phyloP scores from a whole-genome alignment of 2,888 invertebrate genomes.

The Plusia festucae region DNA sequence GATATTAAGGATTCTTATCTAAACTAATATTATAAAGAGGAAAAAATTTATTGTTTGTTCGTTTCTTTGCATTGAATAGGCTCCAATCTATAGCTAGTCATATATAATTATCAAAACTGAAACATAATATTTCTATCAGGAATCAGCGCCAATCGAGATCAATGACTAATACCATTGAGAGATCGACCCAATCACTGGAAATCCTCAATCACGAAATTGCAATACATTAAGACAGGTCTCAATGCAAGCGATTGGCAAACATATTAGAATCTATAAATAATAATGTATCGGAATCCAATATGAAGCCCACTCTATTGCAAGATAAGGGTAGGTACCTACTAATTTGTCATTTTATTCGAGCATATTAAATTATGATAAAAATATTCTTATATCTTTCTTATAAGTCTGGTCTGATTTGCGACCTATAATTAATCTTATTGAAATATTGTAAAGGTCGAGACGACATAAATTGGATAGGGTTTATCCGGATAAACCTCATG shows the following conservation, averaged over 20 bases:
- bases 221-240: constrained; percentile 13
- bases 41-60: no score
- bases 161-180: constrained; percentile 32
- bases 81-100: no score
- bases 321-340: no score
- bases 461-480: background rate
- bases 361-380: background rate
- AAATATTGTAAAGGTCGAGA: background rate
- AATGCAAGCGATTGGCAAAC: constrained; percentile 11
- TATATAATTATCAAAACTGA: constrained; percentile 14
- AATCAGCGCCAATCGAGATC: constrained; percentile 16
- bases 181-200: constrained; percentile 36
- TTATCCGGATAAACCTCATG: background rate
- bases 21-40: no score
- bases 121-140: constrained; percentile 7
- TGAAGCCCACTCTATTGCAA: no score
- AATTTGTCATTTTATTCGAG: no score
- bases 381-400: background rate
- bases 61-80: no score
- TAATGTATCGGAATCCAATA: no score
- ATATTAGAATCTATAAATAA: no score
- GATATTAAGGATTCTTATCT: no score
- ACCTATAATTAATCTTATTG: background rate
- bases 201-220: constrained; percentile 32
- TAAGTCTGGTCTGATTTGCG: constrained; percentile 1